phyloP scores from a whole-genome alignment of 1,140 invertebrate genomes.

The Leguminivora glycinivorella region DNA sequence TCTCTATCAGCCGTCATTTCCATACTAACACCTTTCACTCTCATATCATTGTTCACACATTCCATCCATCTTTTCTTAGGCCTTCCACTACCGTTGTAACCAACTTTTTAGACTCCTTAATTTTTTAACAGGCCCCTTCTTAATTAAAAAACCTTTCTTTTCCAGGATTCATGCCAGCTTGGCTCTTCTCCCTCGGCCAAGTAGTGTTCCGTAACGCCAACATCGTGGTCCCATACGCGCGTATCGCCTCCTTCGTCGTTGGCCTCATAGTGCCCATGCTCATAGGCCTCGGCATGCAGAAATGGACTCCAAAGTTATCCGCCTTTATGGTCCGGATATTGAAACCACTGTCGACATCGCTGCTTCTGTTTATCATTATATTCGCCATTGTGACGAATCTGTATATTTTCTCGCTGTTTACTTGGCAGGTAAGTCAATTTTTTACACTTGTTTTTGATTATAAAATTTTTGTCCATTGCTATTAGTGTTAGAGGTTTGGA shows the following conservation, averaged over 20 bases:
- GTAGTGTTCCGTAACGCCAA: conserved; percentile 86
- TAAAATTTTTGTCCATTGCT: not conserved
- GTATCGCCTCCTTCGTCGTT: conserved; percentile 87
- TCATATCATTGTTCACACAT: no score
- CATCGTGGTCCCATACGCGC: conserved; percentile 89
- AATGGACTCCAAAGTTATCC: conserved; percentile 82
- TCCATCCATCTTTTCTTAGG: no score
- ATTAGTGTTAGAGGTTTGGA: no score
- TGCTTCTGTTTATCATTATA: conserved; percentile 94
- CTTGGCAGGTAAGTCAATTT: conserved; percentile 86
- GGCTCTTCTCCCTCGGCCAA: conserved; percentile 95
- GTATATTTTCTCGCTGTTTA: conserved; percentile 94
- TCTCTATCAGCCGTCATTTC: no score
- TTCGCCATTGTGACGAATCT: conserved; percentile 95
- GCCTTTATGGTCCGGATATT: conserved; percentile 88
- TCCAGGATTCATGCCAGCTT: conserved; percentile 95
- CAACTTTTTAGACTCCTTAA: no score
- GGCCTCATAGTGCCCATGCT: conserved; percentile 90
- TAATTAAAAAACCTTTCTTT: conserved; percentile 46
- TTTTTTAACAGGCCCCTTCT: no score
- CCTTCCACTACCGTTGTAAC: no score
- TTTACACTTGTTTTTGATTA: not conserved
- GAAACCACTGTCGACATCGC: conserved; percentile 90
- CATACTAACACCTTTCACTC: no score
- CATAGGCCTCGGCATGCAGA: conserved; percentile 89